Percentiles rank a stretch among this genome's conserved stretches.
Conservation (phyloP, 2,797 vertebrate species). For the Balearica regulorum region DNA sequence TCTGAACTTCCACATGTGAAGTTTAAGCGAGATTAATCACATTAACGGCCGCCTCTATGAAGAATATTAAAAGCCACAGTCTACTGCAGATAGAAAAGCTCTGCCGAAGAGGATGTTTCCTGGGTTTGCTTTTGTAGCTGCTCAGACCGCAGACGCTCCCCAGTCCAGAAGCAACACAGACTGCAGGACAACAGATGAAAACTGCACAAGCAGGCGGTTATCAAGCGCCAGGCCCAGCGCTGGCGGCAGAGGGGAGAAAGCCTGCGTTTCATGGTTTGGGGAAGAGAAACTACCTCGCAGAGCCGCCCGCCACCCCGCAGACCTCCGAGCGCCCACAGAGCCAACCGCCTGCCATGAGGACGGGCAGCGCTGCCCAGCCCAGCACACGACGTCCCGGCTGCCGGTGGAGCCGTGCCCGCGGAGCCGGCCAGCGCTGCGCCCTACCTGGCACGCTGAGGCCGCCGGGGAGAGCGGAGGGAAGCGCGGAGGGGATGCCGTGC, state of each 20-base stretch:
- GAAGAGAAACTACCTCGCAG: neutral
- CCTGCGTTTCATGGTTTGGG: rapidly evolving
- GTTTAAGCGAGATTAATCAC: neutral
- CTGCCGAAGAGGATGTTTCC: rapidly evolving
- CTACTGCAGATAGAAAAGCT: rapidly evolving
- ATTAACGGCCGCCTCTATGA: rapidly evolving
- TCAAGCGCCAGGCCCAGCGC: neutral
- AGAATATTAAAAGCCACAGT: rapidly evolving
- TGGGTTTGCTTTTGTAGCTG: neutral
- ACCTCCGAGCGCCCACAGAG: neutral
- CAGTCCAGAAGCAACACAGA: rapidly evolving
- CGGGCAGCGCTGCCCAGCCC: neutral
- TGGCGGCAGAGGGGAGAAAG: rapidly evolving
- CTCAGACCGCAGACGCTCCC: neutral
- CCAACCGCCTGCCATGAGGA: neutral
- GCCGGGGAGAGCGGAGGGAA: neutral
- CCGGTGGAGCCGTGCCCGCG: neutral
- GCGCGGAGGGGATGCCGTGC: neutral
- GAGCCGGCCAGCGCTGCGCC: neutral
- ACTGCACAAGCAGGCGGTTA: neutral
- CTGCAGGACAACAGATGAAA: neutral
- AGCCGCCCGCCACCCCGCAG: neutral
- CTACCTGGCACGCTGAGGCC: neutral
- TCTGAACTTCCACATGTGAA: rapidly evolving
- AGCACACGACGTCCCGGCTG: neutral